phyloP scores from a whole-genome alignment of 2,113 vertebrate genomes.

The human region DNA sequence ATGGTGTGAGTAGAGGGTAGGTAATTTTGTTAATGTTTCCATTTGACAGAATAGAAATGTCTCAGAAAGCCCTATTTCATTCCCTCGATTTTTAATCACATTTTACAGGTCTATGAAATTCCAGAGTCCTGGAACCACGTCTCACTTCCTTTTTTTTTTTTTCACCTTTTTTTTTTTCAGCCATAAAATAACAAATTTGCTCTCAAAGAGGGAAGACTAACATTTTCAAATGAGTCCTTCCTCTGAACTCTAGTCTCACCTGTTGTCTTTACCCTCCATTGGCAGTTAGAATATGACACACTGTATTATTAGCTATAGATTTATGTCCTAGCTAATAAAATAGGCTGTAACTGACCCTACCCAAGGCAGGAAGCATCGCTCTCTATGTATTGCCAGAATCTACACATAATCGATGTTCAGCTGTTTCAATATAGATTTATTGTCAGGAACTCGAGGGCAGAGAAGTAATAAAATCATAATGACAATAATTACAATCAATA shows the following conservation, averaged over 20 bases:
- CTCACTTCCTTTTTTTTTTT: background rate
- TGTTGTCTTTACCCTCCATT: background rate
- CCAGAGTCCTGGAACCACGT: background rate
- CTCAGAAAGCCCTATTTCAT: background rate
- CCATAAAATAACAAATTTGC: background rate
- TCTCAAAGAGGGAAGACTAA: background rate
- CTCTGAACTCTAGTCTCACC: background rate
- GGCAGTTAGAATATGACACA: background rate
- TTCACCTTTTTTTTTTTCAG: background rate
- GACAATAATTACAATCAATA: background rate
- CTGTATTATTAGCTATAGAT: background rate
- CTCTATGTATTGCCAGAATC: background rate
- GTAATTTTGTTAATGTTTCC: background rate
- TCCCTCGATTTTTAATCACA: background rate
- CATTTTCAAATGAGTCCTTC: background rate
- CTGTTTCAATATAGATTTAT: conserved; percentile 43
- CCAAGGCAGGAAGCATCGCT: background rate
- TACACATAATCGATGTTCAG: background rate
- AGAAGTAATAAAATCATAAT: conserved; percentile 4
- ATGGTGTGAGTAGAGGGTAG: background rate
- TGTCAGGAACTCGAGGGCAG: background rate
- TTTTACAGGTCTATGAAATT: background rate
- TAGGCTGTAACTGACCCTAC: background rate
- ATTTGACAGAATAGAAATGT: background rate
- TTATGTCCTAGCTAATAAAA: background rate